Percentiles rank a stretch among this genome's conserved stretches.
These are phyloP conservation scores for Trachelus troglodyta DNA, from an alignment of 2,888 invertebrate genomes.

Conservation along the genomic window DNA sequence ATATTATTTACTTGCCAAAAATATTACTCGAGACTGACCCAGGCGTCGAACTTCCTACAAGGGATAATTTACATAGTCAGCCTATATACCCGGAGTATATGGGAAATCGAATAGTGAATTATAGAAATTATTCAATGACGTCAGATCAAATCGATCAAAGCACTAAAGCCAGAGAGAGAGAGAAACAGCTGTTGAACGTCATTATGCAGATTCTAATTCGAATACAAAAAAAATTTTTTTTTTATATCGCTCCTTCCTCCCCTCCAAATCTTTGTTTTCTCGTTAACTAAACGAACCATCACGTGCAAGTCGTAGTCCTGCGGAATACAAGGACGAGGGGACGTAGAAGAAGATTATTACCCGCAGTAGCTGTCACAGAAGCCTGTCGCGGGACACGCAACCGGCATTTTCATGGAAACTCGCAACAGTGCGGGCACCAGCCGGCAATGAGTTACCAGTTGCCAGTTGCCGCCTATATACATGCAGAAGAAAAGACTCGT, in stretches of 20 bases:
- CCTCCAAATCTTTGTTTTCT: not conserved
- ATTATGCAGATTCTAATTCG: not conserved
- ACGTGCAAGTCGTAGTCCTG: not conserved
- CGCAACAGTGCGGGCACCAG: slow-evolving; percentile 4
- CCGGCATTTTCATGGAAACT: slow-evolving; percentile 46
- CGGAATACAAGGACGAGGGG: slow-evolving; percentile 22
- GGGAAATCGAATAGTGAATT: not conserved
- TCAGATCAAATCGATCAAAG: not conserved
- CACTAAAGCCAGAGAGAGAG: not conserved
- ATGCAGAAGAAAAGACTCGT: slow-evolving; percentile 15
- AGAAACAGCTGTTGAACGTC: not conserved
- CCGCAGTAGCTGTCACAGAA: slow-evolving; percentile 37
- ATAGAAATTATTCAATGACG: not conserved
- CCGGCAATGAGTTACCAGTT: not conserved
- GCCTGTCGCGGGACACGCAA: slow-evolving; percentile 46
- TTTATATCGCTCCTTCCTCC: not conserved
- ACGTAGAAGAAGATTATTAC: slow-evolving; percentile 46
- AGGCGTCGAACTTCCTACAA: not conserved
- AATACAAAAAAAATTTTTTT: not conserved
- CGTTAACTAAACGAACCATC: slow-evolving; percentile 3
- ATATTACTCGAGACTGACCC: not conserved
- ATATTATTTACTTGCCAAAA: slow-evolving; percentile 7
- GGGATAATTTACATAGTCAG: not conserved
- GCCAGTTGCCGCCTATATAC: not conserved
- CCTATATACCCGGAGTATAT: not conserved